Percentiles rank a stretch among this genome's conserved stretches.
These are phyloP conservation scores for Xylocopa sonorina DNA, from an alignment of 1,140 invertebrate species.

Conservation along the genomic window DNA sequence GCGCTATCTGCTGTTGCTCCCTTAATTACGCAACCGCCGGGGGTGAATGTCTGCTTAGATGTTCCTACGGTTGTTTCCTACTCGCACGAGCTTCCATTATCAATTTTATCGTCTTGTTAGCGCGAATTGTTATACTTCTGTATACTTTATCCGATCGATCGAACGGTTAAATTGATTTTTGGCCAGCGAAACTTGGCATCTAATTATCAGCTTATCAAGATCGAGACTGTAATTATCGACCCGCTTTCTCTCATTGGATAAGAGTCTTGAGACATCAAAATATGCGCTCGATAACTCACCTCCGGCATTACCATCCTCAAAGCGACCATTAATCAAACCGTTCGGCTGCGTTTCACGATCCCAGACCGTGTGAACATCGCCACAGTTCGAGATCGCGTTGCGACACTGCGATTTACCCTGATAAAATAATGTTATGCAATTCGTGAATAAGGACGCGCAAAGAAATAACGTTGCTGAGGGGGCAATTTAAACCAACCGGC, in stretches of 20 bases:
- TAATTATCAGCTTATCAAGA: background rate
- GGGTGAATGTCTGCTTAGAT: background rate
- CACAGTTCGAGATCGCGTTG: no score
- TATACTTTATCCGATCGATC: no score
- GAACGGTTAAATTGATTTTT: background rate
- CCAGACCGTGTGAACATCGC: no score
- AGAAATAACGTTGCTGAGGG: no score
- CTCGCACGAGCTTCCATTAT: background rate
- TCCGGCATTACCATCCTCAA: no score
- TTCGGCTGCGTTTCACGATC: background rate
- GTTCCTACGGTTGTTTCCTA: background rate
- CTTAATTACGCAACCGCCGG: slow-evolving; percentile 37
- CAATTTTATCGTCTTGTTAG: background rate
- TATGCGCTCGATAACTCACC: no score
- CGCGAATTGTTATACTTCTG: background rate
- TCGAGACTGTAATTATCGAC: background rate
- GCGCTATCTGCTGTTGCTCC: slow-evolving; percentile 9
- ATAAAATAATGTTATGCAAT: no score
- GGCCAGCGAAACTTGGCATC: background rate
- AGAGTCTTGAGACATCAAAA: background rate
- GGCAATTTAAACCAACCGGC: no score
- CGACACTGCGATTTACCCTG: no score
- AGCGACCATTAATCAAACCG: no score
- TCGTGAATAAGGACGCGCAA: no score
- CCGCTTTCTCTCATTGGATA: slow-evolving; percentile 4